Conservation (phyloP, 2,113 vertebrate genomes). For the Labeo catla region DNA sequence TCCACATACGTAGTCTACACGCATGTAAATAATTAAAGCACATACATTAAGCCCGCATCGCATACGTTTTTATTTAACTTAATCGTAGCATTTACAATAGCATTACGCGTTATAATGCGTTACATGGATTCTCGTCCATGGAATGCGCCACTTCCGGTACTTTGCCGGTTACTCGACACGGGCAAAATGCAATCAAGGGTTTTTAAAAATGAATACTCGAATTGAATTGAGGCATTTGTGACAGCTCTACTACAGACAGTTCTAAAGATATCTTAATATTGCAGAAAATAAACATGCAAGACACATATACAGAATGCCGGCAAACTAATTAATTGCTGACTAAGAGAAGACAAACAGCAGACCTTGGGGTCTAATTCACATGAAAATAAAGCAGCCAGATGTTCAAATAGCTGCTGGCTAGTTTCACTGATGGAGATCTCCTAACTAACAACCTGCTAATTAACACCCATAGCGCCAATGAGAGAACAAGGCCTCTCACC, state of each 20-base stretch:
- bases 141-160: too few relatives aligned
- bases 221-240: too few relatives aligned
- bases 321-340: constrained; percentile 1
- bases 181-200: too few relatives aligned
- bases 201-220: too few relatives aligned
- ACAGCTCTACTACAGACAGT: background rate
- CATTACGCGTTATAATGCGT: too few relatives aligned
- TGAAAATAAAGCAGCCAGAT: constrained; percentile 31
- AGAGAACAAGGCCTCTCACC: constrained; percentile 40
- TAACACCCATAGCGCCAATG: constrained; percentile 4
- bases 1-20: too few relatives aligned
- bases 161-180: too few relatives aligned
- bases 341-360: background rate
- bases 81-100: too few relatives aligned
- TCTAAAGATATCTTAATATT: background rate
- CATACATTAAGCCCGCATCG: too few relatives aligned
- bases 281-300: background rate
- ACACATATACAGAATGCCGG: background rate
- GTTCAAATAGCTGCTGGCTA: constrained; percentile 37
- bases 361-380: background rate
- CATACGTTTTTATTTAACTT: too few relatives aligned
- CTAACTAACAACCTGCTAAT: constrained; percentile 37
- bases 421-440: constrained; percentile 29
- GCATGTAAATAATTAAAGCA: too few relatives aligned
- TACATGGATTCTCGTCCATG: too few relatives aligned